Conservation (phyloP, 2,113 vertebrate genomes). For the Zosterops hypoxanthus region DNA sequence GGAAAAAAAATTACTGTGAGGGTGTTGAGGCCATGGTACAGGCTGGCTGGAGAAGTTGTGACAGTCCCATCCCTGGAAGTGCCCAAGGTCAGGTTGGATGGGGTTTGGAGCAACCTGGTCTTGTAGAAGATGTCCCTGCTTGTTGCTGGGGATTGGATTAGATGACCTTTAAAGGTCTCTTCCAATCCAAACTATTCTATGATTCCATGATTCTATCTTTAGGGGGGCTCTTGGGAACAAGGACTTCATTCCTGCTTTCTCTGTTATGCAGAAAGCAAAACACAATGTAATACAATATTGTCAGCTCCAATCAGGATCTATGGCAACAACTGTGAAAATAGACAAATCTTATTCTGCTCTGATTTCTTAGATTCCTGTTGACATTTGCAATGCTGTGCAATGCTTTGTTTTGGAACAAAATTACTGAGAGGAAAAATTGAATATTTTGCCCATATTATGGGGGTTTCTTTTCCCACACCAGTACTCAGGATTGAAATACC, state of each 20-base stretch:
- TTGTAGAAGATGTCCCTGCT: neutral
- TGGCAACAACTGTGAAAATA: constrained; percentile 26
- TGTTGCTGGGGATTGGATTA: neutral
- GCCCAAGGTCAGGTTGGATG: fast-evolving
- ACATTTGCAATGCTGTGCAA: neutral
- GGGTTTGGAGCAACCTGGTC: neutral
- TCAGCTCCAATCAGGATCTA: constrained; percentile 16
- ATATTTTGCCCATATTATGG: neutral
- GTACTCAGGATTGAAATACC: neutral
- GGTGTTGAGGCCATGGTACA: neutral
- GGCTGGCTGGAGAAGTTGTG: neutral
- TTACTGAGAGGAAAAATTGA: neutral
- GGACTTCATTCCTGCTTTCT: neutral
- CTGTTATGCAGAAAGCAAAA: neutral
- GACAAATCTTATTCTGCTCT: constrained; percentile 3
- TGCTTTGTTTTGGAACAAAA: neutral
- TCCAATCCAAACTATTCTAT: neutral
- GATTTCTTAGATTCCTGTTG: neutral
- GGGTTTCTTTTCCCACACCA: neutral
- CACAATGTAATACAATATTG: neutral
- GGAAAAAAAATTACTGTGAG: neutral
- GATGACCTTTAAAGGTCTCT: neutral
- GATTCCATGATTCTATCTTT: neutral
- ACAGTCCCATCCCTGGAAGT: neutral
- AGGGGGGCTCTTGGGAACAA: neutral